Evolutionary conservation across 2,888 invertebrate species (phyloP), one percentile per base, ranked within the genome.

Genomic region (Nudaria mundana): DNA sequence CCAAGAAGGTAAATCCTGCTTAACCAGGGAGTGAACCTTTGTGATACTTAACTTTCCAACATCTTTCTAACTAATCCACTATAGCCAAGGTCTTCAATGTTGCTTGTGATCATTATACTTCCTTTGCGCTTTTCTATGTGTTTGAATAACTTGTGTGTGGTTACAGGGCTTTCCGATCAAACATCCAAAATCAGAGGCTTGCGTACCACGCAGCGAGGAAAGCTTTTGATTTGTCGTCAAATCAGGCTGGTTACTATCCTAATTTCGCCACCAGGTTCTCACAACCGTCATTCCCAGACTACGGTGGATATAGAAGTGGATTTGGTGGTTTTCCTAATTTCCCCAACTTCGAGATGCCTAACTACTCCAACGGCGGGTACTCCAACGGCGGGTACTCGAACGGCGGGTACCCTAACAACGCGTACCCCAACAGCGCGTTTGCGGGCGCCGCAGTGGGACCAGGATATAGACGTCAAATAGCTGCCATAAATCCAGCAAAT

Each of bases 401-500:
- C n/a, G n/a, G n/a, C n/a, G n/a, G n/a, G n/a, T n/a, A n/a, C n/a
- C n/a, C n/a, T n/a, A n/a, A n/a, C n/a, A n/a, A n/a, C n/a, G n/a
- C n/a, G n/a, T n/a, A n/a, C n/a, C n/a, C n/a, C 8, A 71, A 79
- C 46, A 65, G 67, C 16, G 92, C 93, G 0, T 82, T 72, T 28
- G 91, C 93, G 1, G 74, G 88, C 24, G 91, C 90, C 0, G 77
- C 84, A 1, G 75, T 89, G 30, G 91, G 91, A 14, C 90, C 92
- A 0, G 85, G 78, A 12, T 91, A 81, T 43, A 71, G 76, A 10
- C 88, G 88, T 34, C 93, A 93, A 59, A 74, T 90, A 1, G 93
- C 92, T 14, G 75, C 75, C 5, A 89, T 93, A 18, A 90, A 70
- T 54, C 93, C 93, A 1, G 75, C 77, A 48, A 93, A 92, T 74